Conservation (phyloP, 2,113 vertebrate genomes). For the Spea multiplicata region DNA sequence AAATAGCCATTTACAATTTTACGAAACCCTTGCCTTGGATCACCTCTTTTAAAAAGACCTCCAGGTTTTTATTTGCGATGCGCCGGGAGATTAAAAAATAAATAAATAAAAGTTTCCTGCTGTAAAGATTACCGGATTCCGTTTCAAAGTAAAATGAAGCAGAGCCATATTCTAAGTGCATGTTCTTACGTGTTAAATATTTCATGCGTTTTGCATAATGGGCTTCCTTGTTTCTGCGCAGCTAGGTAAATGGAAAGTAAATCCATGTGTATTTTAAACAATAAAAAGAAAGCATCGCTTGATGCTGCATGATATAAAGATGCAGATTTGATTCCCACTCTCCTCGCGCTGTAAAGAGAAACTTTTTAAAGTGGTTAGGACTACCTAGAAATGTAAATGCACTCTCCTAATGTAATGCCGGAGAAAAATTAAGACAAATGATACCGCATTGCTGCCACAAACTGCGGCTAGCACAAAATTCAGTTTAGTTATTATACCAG, state of each 20-base stretch:
- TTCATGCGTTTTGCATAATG: constrained; percentile 85
- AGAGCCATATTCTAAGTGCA: constrained; percentile 60
- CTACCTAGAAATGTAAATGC: constrained; percentile 79
- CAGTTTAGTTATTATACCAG: constrained; percentile 79
- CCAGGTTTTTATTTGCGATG: no score
- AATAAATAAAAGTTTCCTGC: background rate
- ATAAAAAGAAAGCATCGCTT: constrained; percentile 87
- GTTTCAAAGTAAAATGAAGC: constrained; percentile 55
- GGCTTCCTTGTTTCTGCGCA: constrained; percentile 74
- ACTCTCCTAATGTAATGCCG: constrained; percentile 72
- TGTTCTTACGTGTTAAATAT: constrained; percentile 76
- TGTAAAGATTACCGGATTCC: constrained; percentile 41
- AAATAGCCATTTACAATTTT: no score
- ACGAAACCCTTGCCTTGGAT: no score
- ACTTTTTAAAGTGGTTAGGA: constrained; percentile 74
- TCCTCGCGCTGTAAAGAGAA: constrained; percentile 73
- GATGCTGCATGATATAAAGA: constrained; percentile 87
- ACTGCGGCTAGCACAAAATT: constrained; percentile 76
- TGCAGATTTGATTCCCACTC: constrained; percentile 89
- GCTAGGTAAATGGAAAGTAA: constrained; percentile 89
- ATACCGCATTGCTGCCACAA: constrained; percentile 75
- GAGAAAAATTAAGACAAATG: constrained; percentile 82
- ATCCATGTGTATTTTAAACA: constrained; percentile 84
- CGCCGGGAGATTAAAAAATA: no score
- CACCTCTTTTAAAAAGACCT: no score